Evolutionary conservation across 2,113 vertebrate species (phyloP), one percentile per base, ranked within the genome.

Genomic region (Prolemur simus): DNA sequence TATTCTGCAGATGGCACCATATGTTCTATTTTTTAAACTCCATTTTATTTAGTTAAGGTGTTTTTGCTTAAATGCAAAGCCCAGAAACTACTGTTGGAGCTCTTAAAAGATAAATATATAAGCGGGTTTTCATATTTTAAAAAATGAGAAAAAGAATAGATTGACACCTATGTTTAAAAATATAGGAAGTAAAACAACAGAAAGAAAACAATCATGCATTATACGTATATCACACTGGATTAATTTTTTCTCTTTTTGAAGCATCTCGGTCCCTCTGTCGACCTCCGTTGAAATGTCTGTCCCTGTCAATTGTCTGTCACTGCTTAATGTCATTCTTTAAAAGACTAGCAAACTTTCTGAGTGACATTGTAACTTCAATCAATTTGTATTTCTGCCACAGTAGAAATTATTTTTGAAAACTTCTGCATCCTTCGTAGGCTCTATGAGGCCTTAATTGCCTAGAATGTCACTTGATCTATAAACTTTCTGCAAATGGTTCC

Each of bases 261-360:
- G 29, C 63, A 82, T 87, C 60, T 52, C 64, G 8, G 83, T 95
- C 89, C 82, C 52, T 96, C 87, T 88, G 64, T 92, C 98, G 97
- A 85, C 83, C 71, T 93, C 80, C 0, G 0, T 23, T 92, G 69
- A 98, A 95, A 71, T 89, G 64, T 85, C 95, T 95, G 78, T 97
- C 96, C 96, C 95, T 4, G 42, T 97, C 97, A 97, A 66, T 95
- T 97, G 84, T 92, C 96, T 97, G 92, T 97, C 95, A 95, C 77
- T 92, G 92, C 58, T 96, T 95, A 95, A 91, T 96, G 96, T 92
- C 94, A 96, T 92, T 97, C 92, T 60, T 63, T 63, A 92, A 94
- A 98, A 98, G 94, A 96, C 87, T 78, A 82, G 76, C 91, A 96
- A 95, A 97, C 93, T 98, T 97, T 84, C 66, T 97, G 97, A 98